Percentiles rank a stretch among this genome's conserved stretches.
Conservation (phyloP, 2,113 vertebrate species). For the Triplophysa rosa region DNA sequence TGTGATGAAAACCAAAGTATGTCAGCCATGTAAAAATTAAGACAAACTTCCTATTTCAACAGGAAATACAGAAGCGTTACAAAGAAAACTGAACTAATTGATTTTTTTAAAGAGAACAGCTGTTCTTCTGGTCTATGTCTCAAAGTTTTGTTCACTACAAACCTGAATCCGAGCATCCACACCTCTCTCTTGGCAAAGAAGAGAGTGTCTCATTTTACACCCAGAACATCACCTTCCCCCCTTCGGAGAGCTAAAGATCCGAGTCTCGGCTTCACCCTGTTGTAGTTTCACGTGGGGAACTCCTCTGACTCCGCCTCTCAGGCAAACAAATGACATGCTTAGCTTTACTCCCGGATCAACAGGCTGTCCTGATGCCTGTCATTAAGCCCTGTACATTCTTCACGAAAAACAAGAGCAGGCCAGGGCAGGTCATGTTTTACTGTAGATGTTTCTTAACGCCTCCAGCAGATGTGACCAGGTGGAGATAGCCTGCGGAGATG, state of each 20-base stretch:
- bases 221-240: background rate
- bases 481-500: constrained; percentile 1
- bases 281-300: background rate
- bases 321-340: constrained; percentile 28
- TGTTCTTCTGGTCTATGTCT: background rate
- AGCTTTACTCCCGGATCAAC: constrained; percentile 14
- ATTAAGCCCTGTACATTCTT: constrained; percentile 21
- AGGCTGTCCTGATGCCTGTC: constrained; percentile 15
- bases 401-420: constrained; percentile 5
- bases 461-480: background rate
- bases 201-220: background rate
- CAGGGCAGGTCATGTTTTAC: constrained; percentile 29
- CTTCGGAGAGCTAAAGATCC: constrained; percentile 10
- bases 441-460: constrained; percentile 2
- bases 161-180: background rate
- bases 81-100: too few species aligned
- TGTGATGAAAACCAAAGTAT: too few species aligned
- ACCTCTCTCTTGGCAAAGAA: background rate
- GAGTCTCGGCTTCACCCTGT: constrained; percentile 8
- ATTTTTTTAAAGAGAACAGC: background rate
- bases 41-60: too few species aligned
- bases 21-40: too few species aligned
- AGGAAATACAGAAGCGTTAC: too few species aligned
- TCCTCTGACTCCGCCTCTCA: background rate
- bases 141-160: background rate